Conservation (phyloP, 2,797 vertebrate genomes). For the Okamejei kenojei region DNA sequence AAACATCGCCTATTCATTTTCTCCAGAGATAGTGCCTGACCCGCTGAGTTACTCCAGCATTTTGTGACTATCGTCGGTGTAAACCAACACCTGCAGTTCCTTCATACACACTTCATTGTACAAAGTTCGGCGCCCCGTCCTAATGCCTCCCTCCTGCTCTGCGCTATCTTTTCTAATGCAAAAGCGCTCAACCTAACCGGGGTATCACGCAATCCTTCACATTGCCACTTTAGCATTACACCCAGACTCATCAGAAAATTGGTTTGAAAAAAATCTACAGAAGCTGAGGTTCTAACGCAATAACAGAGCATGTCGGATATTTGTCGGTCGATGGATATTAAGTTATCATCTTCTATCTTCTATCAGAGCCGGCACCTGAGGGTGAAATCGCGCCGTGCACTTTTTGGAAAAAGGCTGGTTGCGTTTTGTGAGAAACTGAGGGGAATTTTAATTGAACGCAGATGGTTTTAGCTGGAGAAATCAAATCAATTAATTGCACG, state of each 20-base stretch:
- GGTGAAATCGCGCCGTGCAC: not conserved
- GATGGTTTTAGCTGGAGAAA: not conserved
- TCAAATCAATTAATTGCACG: no score
- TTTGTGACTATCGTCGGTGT: no score
- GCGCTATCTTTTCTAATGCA: not conserved
- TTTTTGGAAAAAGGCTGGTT: not conserved
- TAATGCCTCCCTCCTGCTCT: not conserved
- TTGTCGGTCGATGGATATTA: not conserved
- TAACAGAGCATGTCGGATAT: not conserved
- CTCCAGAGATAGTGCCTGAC: no score
- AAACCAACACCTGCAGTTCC: no score
- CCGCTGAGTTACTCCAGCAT: no score
- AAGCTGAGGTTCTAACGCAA: not conserved
- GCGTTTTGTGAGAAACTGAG: not conserved
- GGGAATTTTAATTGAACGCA: not conserved
- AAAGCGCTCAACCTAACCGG: not conserved
- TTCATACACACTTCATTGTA: not conserved
- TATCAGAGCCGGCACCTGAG: not conserved
- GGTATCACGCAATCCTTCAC: not conserved
- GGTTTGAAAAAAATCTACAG: not conserved
- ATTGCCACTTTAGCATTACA: not conserved
- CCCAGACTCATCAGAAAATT: not conserved
- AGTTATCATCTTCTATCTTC: no score
- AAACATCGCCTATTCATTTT: no score
- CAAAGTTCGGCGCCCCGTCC: no score